Evolutionary conservation across 2,797 vertebrate species (phyloP).

Genomic region (Luscinia megarhynchos): DNA sequence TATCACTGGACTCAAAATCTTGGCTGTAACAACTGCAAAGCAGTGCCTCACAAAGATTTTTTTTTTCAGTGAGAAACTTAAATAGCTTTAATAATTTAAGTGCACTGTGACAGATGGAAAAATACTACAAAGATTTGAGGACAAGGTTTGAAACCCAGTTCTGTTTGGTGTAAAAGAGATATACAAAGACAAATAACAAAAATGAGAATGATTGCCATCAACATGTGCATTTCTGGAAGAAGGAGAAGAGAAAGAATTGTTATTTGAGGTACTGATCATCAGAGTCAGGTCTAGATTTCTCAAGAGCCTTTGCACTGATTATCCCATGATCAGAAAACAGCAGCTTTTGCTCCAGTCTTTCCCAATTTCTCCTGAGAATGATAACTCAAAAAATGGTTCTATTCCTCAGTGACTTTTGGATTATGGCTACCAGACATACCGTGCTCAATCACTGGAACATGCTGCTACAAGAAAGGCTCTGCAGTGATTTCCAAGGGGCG

Average conservation of each 20-base stretch:
- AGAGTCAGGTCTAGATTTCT: slow-evolving; percentile 64
- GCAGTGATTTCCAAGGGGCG: slow-evolving; percentile 67
- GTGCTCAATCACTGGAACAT: slow-evolving; percentile 74
- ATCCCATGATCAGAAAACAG: slow-evolving; percentile 57
- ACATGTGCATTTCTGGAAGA: not conserved
- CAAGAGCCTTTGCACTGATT: slow-evolving; percentile 64
- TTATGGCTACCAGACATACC: slow-evolving; percentile 81
- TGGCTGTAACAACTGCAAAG: not conserved
- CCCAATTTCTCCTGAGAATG: slow-evolving; percentile 74
- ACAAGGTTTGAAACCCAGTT: not conserved
- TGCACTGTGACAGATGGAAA: not conserved
- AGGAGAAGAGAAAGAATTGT: not conserved
- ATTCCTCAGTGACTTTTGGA: slow-evolving; percentile 75
- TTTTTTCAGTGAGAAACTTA: not conserved
- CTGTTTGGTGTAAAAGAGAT: not conserved
- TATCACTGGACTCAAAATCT: not conserved
- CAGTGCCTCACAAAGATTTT: not conserved
- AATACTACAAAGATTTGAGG: not conserved
- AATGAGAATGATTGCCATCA: not conserved
- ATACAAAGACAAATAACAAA: not conserved
- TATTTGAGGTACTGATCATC: slow-evolving; percentile 69
- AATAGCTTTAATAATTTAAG: not conserved
- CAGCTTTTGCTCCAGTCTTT: slow-evolving; percentile 65
- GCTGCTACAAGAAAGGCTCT: slow-evolving; percentile 71
- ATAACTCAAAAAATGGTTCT: slow-evolving; percentile 76